These are phyloP conservation scores for Motacilla alba DNA, from an alignment of 2,113 vertebrate species.

Conservation along the genomic window DNA sequence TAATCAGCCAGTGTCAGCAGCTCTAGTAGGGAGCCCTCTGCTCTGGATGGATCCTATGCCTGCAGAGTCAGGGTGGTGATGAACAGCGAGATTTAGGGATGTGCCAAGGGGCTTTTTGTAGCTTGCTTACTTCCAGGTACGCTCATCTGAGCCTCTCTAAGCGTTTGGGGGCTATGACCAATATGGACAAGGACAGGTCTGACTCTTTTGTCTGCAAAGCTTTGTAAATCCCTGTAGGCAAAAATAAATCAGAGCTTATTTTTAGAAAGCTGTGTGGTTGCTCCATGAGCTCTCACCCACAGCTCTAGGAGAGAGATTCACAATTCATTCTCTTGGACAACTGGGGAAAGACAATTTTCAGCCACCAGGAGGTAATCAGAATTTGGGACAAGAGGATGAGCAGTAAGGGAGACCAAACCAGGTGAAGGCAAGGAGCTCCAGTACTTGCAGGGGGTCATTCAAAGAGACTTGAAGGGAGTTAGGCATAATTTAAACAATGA, in stretches of 20 bases:
- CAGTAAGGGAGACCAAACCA: neutral
- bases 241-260: neutral
- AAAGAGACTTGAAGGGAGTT: neutral
- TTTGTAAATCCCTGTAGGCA: neutral
- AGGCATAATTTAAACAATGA: neutral
- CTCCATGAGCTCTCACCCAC: neutral
- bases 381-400: neutral
- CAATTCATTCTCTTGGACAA: neutral
- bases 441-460: neutral
- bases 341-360: neutral
- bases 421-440: neutral
- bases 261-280: neutral
- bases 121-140: neutral
- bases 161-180: neutral
- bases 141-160: neutral
- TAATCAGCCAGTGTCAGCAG: neutral
- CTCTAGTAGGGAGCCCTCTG: neutral
- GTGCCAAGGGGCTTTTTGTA: neutral
- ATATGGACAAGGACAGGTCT: rapidly evolving
- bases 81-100: rapidly evolving
- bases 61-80: rapidly evolving
- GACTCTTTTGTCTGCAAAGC: neutral
- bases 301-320: neutral
- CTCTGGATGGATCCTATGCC: neutral
- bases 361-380: neutral